These are phyloP conservation scores for Eupithecia subumbrata DNA, from an alignment of 2,888 invertebrate species.

Conservation along the genomic window DNA sequence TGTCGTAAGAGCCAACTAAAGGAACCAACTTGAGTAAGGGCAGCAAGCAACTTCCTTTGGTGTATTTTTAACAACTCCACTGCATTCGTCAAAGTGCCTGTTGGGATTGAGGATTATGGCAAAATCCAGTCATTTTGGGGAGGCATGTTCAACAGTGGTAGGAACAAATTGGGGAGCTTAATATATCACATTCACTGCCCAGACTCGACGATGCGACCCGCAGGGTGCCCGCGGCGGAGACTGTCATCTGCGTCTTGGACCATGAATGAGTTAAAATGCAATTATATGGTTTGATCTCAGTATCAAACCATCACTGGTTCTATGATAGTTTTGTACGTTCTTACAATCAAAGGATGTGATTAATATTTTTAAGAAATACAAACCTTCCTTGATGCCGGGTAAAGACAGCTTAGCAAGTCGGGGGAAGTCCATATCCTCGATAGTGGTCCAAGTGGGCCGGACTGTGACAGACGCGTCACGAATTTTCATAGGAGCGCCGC, in stretches of 20 bases:
- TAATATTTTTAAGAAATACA: not conserved
- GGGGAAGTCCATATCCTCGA: slow-evolving; percentile 99
- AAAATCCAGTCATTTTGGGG: not conserved
- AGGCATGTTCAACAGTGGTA: not conserved
- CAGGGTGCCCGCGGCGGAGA: no score
- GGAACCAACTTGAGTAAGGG: not conserved
- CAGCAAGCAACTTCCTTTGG: not conserved
- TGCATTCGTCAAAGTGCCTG: not conserved
- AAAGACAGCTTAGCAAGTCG: slow-evolving; percentile 95
- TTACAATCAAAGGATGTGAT: not conserved
- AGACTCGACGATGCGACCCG: no score
- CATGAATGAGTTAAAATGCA: no score
- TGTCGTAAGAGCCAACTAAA: not conserved
- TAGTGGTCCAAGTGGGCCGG: slow-evolving; percentile 97
- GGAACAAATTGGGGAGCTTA: not conserved
- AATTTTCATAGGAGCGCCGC: slow-evolving; percentile 93
- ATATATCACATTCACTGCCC: no score
- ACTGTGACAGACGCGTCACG: slow-evolving; percentile 98
- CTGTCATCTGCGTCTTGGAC: no score
- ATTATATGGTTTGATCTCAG: no score
- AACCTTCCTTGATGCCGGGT: slow-evolving; percentile 93
- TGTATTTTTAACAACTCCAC: not conserved
- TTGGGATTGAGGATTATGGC: no score
- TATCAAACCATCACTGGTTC: no score
- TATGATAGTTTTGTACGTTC: not conserved